These are phyloP conservation scores for Himalopsyche tibetana DNA, from an alignment of 2,888 invertebrate genomes.

Conservation along the genomic window DNA sequence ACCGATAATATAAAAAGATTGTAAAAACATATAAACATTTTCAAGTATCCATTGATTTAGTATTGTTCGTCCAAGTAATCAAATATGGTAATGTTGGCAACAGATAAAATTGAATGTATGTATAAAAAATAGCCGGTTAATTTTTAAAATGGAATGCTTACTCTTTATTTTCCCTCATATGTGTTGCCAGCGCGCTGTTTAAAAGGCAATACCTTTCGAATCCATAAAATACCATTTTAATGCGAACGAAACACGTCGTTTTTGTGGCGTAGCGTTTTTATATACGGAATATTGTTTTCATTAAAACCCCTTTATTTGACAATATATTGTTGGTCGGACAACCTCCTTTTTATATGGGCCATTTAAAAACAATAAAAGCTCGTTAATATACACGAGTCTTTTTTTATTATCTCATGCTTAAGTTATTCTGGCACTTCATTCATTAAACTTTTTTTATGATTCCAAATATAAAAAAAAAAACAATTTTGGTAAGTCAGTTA, in stretches of 20 bases:
- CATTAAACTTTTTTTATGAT: too few species aligned
- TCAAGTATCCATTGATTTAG: too few species aligned
- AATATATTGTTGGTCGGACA: conserved; percentile 15
- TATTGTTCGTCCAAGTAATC: too few species aligned
- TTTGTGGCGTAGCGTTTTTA: conserved; percentile 30
- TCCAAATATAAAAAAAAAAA: too few species aligned
- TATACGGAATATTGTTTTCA: conserved; percentile 30
- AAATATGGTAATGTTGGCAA: too few species aligned
- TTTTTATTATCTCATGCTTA: neutral
- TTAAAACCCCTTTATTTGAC: conserved; percentile 31
- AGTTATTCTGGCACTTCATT: too few species aligned
- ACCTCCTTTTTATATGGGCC: conserved; percentile 20
- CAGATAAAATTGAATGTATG: too few species aligned
- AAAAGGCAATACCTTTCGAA: conserved; percentile 10
- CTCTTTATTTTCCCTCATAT: conserved; percentile 14
- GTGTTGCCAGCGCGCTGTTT: neutral
- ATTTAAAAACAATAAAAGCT: conserved; percentile 5
- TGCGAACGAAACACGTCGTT: conserved; percentile 25
- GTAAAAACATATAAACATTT: too few species aligned
- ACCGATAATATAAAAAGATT: too few species aligned
- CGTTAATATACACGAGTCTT: neutral
- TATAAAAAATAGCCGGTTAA: neutral
- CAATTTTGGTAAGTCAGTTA: too few species aligned
- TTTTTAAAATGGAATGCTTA: neutral
- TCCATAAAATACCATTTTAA: conserved; percentile 26